A percentile compares a stretch with the other conserved stretches of the same genome.
Evolutionary conservation across 2,888 invertebrate species (phyloP).

Genomic region (Pollenia griseotomentosa): DNA sequence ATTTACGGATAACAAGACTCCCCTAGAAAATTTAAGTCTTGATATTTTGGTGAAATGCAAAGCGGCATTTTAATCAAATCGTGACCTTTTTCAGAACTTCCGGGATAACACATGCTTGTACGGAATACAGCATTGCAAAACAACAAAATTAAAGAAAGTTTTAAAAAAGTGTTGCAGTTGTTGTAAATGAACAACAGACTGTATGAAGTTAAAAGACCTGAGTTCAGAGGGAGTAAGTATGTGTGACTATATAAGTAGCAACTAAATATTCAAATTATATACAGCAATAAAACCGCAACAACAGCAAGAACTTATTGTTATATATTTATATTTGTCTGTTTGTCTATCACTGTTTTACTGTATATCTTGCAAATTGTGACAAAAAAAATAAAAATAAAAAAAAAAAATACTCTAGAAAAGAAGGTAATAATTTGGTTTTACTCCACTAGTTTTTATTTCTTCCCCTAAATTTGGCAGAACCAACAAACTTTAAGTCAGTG

Average conservation of each 20-base stretch:
- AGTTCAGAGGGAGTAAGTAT: constrained; percentile 37
- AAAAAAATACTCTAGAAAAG: not conserved
- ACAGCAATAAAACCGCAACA: constrained; percentile 19
- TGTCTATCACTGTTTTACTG: not conserved
- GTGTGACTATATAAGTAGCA: not conserved
- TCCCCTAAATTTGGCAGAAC: not conserved
- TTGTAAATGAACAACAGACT: constrained; percentile 52
- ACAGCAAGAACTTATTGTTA: constrained; percentile 12
- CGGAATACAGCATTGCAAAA: not conserved
- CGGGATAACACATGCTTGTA: not conserved
- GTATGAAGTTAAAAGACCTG: constrained; percentile 56
- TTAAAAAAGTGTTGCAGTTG: constrained; percentile 66
- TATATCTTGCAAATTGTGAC: not conserved
- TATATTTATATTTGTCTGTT: constrained; percentile 12
- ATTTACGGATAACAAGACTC: too few species aligned
- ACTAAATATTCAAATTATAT: not conserved
- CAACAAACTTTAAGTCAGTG: constrained; percentile 27
- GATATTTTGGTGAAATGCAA: too few species aligned
- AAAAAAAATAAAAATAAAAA: constrained; percentile 2
- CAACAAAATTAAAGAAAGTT: constrained; percentile 6
- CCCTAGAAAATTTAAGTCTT: too few species aligned
- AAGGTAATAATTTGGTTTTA: constrained; percentile 63
- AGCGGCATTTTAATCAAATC: too few species aligned
- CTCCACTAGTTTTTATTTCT: constrained; percentile 25
- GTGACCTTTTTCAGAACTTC: too few species aligned